phyloP scores from a whole-genome alignment of 2,888 invertebrate genomes.

The Aspidiotus destructor region DNA sequence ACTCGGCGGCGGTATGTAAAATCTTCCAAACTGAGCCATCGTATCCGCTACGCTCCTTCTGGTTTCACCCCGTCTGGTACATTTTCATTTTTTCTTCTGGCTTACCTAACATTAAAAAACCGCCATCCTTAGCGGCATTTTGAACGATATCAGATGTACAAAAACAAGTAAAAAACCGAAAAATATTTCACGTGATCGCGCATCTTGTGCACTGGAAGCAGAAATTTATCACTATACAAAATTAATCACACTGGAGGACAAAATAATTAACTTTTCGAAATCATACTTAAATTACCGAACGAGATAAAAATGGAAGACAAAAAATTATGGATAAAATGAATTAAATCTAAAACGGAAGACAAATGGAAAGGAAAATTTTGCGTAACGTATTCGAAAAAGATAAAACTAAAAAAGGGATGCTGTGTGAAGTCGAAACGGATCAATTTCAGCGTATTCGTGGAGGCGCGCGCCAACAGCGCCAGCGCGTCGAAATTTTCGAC shows the following conservation, averaged over 20 bases:
- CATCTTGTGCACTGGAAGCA: no score
- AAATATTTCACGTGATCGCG: not conserved
- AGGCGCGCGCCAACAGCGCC: slow-evolving; percentile 20
- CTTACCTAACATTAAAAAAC: not conserved
- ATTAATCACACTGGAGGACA: no score
- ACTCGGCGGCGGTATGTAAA: slow-evolving; percentile 60
- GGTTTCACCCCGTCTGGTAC: not conserved
- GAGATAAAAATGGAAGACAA: slow-evolving; percentile 3
- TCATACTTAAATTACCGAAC: not conserved
- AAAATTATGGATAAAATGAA: slow-evolving; percentile 16
- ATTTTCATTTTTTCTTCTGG: not conserved
- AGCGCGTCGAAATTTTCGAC: slow-evolving; percentile 13
- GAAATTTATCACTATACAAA: no score
- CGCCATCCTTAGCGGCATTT: not conserved
- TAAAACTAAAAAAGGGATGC: slow-evolving; percentile 27
- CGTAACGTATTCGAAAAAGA: slow-evolving; percentile 19
- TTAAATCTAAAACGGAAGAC: slow-evolving; percentile 19
- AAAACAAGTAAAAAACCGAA: slow-evolving; percentile 4
- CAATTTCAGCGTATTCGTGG: slow-evolving; percentile 11
- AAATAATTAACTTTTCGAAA: not conserved
- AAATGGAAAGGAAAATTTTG: slow-evolving; percentile 11
- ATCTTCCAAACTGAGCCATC: slow-evolving; percentile 56
- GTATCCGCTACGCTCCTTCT: no score
- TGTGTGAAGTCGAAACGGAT: slow-evolving; percentile 10
- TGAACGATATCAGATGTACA: slow-evolving; percentile 2